phyloP scores from a whole-genome alignment of 1,140 invertebrate genomes.

The Bombus affinis region DNA sequence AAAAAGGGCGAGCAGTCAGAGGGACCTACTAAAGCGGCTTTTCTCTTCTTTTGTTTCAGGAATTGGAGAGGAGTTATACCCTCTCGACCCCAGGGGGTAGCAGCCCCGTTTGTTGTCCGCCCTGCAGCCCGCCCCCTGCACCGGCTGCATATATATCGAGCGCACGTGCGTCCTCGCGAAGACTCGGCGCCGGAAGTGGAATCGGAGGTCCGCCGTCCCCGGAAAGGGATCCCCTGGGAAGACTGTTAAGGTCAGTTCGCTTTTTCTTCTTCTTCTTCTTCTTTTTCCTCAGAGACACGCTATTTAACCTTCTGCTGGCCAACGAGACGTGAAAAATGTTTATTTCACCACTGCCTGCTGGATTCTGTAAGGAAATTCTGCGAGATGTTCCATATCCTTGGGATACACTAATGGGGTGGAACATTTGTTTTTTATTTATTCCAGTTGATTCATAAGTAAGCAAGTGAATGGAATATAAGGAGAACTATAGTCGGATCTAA shows the following conservation, averaged over 20 bases:
- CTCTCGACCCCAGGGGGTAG: constrained; percentile 74
- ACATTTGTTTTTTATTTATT: neutral
- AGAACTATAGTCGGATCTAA: too few relatives aligned
- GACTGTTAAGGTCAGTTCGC: constrained; percentile 72
- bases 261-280: neutral
- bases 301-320: neutral
- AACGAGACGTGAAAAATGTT: constrained; percentile 23
- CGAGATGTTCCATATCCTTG: neutral
- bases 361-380: neutral
- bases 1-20: neutral
- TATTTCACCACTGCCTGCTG: neutral
- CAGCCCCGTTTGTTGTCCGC: constrained; percentile 75
- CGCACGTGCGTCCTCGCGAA: constrained; percentile 77
- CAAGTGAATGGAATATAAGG: too few relatives aligned
- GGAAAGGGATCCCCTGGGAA: constrained; percentile 77
- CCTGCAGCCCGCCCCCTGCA: constrained; percentile 74
- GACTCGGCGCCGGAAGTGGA: constrained; percentile 69
- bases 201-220: constrained; percentile 73
- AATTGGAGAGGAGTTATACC: constrained; percentile 76
- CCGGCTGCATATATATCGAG: constrained; percentile 77
- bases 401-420: neutral
- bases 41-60: constrained; percentile 67
- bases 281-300: neutral
- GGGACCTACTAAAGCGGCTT: constrained; percentile 30
- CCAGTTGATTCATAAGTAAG: neutral